These are phyloP conservation scores for Oxyruncus cristatus DNA, from an alignment of 2,113 vertebrate species.

Conservation along the genomic window DNA sequence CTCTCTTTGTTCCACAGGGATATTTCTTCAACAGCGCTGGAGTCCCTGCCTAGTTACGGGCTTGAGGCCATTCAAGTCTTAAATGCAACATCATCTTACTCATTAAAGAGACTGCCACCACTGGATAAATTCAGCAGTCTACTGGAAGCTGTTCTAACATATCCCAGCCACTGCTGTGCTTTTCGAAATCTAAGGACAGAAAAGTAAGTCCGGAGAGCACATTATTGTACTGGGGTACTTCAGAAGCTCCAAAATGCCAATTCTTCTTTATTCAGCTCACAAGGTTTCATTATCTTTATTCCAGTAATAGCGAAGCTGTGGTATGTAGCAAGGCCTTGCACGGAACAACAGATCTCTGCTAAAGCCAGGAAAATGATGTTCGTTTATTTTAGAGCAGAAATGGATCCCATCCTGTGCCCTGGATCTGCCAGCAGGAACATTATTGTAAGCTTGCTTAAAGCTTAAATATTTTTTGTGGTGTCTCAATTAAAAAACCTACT, in stretches of 20 bases:
- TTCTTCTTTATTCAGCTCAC: neutral
- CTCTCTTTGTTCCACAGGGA: conserved; percentile 75
- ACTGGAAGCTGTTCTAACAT: conserved; percentile 84
- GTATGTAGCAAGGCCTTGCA: neutral
- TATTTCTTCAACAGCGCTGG: conserved; percentile 85
- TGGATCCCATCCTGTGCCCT: neutral
- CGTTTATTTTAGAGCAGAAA: neutral
- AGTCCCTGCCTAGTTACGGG: conserved; percentile 81
- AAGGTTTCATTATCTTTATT: neutral
- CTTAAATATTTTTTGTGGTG: neutral
- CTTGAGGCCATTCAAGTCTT: conserved; percentile 81
- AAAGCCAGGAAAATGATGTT: neutral
- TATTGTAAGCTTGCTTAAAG: neutral
- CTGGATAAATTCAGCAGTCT: conserved; percentile 83
- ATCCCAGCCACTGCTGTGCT: conserved; percentile 93
- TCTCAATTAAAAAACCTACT: neutral
- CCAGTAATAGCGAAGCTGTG: neutral
- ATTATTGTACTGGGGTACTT: neutral
- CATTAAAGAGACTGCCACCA: conserved; percentile 84
- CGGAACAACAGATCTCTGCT: neutral
- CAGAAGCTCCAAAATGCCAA: neutral
- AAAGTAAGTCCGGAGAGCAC: conserved; percentile 71
- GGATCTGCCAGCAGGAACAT: neutral
- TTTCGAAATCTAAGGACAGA: conserved; percentile 79
- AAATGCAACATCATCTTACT: conserved; percentile 79